Percentiles rank a stretch among this genome's conserved stretches.
Evolutionary conservation across 2,888 invertebrate species (phyloP).

Genomic region (Eristalis pertinax): DNA sequence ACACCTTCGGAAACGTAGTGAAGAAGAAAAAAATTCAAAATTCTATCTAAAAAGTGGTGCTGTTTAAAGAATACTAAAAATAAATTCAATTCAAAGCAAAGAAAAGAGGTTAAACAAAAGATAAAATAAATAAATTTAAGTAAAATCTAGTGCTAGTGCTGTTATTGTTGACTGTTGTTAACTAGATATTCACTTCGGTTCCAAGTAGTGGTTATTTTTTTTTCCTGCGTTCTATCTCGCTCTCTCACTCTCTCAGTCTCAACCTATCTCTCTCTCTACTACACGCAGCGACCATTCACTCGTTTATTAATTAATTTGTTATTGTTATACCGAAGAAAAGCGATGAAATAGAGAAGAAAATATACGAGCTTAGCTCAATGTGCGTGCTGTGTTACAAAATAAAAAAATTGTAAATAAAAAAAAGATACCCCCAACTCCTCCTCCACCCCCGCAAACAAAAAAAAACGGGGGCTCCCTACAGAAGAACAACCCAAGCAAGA

Average conservation of each 20-base stretch:
- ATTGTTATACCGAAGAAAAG: conserved; percentile 35
- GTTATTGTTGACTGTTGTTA: conserved; percentile 69
- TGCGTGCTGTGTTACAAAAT: conserved; percentile 66
- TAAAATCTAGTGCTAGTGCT: conserved; percentile 59
- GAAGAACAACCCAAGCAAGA: conserved; percentile 1
- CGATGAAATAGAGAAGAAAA: background rate
- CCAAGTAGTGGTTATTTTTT: conserved; percentile 3
- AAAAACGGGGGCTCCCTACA: conserved; percentile 10
- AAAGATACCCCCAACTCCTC: background rate
- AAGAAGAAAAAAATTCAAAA: conserved; percentile 1
- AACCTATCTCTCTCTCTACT: background rate
- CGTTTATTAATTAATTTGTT: conserved; percentile 54
- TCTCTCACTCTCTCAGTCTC: conserved; percentile 11
- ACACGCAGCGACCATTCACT: background rate
- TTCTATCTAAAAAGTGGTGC: conserved; percentile 51
- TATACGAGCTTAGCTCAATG: conserved; percentile 57
- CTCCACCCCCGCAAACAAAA: background rate
- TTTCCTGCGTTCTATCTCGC: conserved; percentile 12
- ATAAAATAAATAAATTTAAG: conserved; percentile 5
- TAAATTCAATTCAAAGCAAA: conserved; percentile 40
- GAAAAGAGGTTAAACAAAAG: conserved; percentile 14
- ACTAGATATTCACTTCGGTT: conserved; percentile 28
- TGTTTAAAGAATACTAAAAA: conserved; percentile 9
- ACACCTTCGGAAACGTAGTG: conserved; percentile 58
- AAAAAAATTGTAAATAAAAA: conserved; percentile 53